These are phyloP conservation scores for Cotesia typhae DNA, from an alignment of 1,140 invertebrate genomes.

Conservation along the genomic window DNA sequence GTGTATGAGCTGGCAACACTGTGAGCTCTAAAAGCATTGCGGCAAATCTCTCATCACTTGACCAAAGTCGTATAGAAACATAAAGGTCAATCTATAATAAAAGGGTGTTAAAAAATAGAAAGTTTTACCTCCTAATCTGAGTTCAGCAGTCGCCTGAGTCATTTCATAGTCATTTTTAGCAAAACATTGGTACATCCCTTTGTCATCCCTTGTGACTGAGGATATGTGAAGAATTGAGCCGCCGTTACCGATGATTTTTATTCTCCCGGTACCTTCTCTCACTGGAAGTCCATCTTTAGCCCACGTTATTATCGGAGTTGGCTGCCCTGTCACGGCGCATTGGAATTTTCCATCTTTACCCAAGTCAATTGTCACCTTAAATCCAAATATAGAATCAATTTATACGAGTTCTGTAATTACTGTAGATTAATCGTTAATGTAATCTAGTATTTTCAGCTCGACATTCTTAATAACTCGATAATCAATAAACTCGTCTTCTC, in stretches of 20 bases:
- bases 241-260: constrained; percentile 56
- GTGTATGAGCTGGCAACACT: too few species aligned
- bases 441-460: too few species aligned
- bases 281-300: constrained; percentile 82
- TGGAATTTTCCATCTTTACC: constrained; percentile 84
- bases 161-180: constrained; percentile 86
- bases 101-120: neutral
- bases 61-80: too few species aligned
- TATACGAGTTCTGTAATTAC: neutral
- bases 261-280: constrained; percentile 66
- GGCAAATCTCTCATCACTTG: too few species aligned
- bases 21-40: too few species aligned
- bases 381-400: constrained; percentile 15
- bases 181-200: constrained; percentile 91
- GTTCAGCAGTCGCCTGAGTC: constrained; percentile 82
- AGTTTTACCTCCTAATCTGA: constrained; percentile 82
- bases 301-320: constrained; percentile 83
- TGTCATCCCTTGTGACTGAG: constrained; percentile 78
- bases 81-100: too few species aligned
- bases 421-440: neutral
- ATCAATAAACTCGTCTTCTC: too few species aligned
- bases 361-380: constrained; percentile 74
- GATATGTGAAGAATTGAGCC: constrained; percentile 67
- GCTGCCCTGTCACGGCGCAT: constrained; percentile 87
- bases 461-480: too few species aligned